Conservation (phyloP, 2,797 vertebrate genomes). For the Lagodon rhomboides region DNA sequence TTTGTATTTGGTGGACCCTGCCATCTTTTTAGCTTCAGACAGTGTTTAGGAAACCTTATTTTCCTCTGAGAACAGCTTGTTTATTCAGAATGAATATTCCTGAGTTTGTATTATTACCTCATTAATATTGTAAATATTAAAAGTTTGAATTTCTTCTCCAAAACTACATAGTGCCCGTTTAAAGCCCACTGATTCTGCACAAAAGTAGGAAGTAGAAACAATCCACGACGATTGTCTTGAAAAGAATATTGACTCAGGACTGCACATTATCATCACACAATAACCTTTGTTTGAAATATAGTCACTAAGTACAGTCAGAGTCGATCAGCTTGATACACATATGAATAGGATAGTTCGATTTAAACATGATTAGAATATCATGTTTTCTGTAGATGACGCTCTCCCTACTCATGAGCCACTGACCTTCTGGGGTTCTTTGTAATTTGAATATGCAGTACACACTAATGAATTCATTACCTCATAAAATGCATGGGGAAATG, state of each 20-base stretch:
- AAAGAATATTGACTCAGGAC: neutral
- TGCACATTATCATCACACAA: neutral
- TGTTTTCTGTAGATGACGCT: conserved; percentile 48
- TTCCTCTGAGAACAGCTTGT: too few relatives aligned
- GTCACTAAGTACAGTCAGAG: neutral
- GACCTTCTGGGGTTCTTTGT: conserved; percentile 42
- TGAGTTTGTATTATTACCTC: too few relatives aligned
- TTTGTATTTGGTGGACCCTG: too few relatives aligned
- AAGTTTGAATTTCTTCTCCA: too few relatives aligned
- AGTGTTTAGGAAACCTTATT: too few relatives aligned
- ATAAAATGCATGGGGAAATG: conserved; percentile 63
- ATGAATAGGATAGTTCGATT: neutral
- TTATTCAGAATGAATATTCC: too few relatives aligned
- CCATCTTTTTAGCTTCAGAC: too few relatives aligned
- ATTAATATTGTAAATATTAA: too few relatives aligned
- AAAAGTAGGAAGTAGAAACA: neutral
- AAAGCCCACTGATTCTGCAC: conserved; percentile 13
- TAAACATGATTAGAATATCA: conserved; percentile 6
- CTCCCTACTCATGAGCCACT: conserved; percentile 27
- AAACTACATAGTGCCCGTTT: neutral
- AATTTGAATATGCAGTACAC: conserved; percentile 45
- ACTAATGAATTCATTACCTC: conserved; percentile 61
- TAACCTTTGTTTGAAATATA: neutral
- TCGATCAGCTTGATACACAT: neutral
- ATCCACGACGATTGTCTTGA: neutral